phyloP scores from a whole-genome alignment of 2,113 vertebrate species.

The Enhydra lutris region DNA sequence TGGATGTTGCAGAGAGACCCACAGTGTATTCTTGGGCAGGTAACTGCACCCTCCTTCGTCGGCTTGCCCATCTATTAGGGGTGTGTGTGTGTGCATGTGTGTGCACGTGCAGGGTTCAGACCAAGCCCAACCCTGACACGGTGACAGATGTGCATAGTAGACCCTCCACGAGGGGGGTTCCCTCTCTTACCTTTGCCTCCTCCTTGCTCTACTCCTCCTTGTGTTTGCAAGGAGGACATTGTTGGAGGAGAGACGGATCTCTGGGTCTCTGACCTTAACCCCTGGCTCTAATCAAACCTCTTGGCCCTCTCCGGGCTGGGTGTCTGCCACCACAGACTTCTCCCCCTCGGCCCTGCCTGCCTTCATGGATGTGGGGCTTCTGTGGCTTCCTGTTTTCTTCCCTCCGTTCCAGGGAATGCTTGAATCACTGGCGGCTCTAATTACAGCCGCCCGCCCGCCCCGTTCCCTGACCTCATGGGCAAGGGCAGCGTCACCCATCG shows the following conservation, averaged over 20 bases:
- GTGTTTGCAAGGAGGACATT: not conserved
- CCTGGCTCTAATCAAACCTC: not conserved
- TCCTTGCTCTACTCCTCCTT: not conserved
- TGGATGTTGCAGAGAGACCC: not conserved
- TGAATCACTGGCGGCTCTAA: conserved; percentile 33
- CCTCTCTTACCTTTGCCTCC: not conserved
- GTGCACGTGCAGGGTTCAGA: accelerated
- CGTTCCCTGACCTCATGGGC: not conserved
- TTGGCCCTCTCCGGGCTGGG: not conserved
- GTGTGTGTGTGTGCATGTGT: not conserved
- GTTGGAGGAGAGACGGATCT: not conserved
- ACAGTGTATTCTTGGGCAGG: not conserved
- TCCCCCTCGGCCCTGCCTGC: not conserved
- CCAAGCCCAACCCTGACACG: not conserved
- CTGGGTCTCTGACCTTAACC: not conserved
- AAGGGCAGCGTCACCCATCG: not conserved
- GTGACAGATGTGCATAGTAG: not conserved
- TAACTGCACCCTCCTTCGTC: not conserved
- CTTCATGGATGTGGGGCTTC: not conserved
- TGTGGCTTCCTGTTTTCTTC: not conserved
- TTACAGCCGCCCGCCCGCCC: conserved; percentile 1
- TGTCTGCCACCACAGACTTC: not conserved
- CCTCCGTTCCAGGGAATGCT: not conserved
- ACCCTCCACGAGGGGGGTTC: not conserved
- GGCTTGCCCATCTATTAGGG: not conserved